Conservation (phyloP, 2,797 vertebrate genomes). For the Miichthys miiuy region DNA sequence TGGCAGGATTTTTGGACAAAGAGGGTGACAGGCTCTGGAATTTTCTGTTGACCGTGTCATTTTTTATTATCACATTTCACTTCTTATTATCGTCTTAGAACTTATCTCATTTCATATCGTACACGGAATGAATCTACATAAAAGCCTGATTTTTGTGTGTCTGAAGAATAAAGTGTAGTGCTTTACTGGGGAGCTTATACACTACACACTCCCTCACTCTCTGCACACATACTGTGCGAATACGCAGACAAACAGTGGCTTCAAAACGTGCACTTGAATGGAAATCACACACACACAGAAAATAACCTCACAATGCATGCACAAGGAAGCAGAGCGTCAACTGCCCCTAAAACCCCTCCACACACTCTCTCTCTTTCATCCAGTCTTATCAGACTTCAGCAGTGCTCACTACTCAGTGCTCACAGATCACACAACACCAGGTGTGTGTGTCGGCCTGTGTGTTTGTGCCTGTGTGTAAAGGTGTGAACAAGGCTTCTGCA, state of each 20-base stretch:
- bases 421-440: conserved; percentile 32
- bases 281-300: conserved; percentile 1
- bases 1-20: too few relatives aligned
- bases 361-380: conserved; percentile 23
- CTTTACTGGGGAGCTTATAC: conserved; percentile 20
- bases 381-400: conserved; percentile 46
- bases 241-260: conserved; percentile 2
- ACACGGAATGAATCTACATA: too few relatives aligned
- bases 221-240: conserved; percentile 17
- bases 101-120: too few relatives aligned
- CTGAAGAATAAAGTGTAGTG: conserved; percentile 34
- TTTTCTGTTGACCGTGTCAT: too few relatives aligned
- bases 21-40: too few relatives aligned
- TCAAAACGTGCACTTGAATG: conserved; percentile 29
- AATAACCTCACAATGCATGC: conserved; percentile 8
- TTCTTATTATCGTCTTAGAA: too few relatives aligned
- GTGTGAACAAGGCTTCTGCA: conserved; percentile 7
- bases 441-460: conserved; percentile 30
- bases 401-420: conserved; percentile 19
- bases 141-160: neutral
- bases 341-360: neutral
- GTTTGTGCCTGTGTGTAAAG: neutral
- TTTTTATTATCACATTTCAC: too few relatives aligned
- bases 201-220: conserved; percentile 1
- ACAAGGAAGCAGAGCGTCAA: conserved; percentile 29